phyloP scores from a whole-genome alignment of 2,797 vertebrate genomes.

The Platalea minor region DNA sequence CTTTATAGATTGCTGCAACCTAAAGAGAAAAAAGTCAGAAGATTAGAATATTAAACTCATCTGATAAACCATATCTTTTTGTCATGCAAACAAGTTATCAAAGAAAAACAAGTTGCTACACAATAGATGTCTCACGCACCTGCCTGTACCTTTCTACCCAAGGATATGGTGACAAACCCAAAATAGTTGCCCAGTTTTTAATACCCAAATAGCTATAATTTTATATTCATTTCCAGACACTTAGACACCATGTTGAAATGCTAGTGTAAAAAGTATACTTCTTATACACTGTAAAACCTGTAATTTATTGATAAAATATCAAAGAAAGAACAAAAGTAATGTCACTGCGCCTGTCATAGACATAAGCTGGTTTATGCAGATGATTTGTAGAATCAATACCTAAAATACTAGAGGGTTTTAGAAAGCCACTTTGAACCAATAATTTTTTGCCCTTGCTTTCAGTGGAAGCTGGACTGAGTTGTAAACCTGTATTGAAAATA shows the following conservation, averaged over 20 bases:
- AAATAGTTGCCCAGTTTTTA: background rate
- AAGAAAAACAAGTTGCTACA: background rate
- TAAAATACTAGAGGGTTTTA: background rate
- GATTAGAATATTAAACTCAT: background rate
- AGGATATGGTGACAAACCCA: background rate
- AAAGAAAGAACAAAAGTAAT: background rate
- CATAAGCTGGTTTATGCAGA: background rate
- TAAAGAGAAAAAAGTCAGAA: constrained; percentile 74
- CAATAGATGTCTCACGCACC: background rate
- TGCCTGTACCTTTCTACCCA: background rate
- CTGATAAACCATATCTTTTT: background rate
- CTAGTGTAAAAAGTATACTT: background rate
- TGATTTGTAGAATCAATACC: background rate
- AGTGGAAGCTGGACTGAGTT: background rate
- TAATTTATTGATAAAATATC: background rate
- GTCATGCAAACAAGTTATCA: background rate
- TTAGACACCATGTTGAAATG: background rate
- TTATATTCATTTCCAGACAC: background rate
- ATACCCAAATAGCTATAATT: background rate
- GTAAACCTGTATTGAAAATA: background rate
- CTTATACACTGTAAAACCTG: background rate
- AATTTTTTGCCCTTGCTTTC: background rate
- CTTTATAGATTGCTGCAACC: constrained; percentile 95
- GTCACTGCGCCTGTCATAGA: background rate
- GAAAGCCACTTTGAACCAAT: background rate